phyloP scores from a whole-genome alignment of 2,113 vertebrate genomes.

The Tyrannus savana region DNA sequence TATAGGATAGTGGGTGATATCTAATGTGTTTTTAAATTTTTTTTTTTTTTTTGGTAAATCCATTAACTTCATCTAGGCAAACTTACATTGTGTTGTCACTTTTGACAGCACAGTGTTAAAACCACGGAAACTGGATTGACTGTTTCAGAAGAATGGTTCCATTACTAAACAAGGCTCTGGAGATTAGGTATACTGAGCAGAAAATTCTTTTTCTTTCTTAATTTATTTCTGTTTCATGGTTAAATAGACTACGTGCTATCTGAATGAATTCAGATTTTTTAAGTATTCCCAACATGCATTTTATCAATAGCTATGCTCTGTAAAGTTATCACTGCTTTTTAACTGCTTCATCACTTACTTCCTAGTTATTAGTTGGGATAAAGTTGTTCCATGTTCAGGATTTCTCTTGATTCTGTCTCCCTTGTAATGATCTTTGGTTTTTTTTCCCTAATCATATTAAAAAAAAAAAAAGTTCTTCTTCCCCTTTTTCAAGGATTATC shows the following conservation, averaged over 20 bases:
- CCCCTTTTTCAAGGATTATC: not conserved
- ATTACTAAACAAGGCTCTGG: constrained; percentile 8
- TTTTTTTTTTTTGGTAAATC: not conserved
- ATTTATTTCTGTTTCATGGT: constrained; percentile 5
- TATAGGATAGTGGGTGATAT: not conserved
- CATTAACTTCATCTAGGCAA: not conserved
- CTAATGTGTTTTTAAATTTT: not conserved
- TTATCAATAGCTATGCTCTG: constrained; percentile 11
- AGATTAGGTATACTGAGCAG: not conserved
- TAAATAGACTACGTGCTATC: not conserved
- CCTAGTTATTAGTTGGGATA: not conserved
- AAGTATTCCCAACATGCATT: constrained; percentile 37
- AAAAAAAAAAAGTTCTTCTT: not conserved
- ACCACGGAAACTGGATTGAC: not conserved
- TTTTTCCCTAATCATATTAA: not conserved
- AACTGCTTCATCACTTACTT: constrained; percentile 8
- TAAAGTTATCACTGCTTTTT: constrained; percentile 13
- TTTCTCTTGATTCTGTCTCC: not conserved
- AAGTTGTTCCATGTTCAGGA: not conserved
- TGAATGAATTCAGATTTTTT: constrained; percentile 8
- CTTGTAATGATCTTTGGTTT: not conserved
- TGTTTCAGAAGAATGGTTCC: not conserved
- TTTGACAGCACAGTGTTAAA: not conserved
- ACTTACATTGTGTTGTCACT: not conserved
- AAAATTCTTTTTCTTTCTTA: not conserved